These are phyloP conservation scores for Dichetophora obliterata DNA, from an alignment of 2,888 invertebrate genomes.

Conservation along the genomic window DNA sequence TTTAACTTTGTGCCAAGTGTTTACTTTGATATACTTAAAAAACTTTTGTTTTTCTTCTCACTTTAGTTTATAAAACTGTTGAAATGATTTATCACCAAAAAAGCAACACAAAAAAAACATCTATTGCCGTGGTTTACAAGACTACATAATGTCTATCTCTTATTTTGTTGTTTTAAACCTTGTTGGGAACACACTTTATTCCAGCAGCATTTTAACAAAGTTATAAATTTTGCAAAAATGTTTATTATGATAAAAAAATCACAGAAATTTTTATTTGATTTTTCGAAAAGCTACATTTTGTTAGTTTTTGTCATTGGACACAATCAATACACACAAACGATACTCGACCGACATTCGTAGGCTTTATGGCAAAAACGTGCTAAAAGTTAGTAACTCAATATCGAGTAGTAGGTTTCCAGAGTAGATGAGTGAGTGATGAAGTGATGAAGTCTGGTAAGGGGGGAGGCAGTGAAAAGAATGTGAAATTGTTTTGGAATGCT, in stretches of 20 bases:
- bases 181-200: constrained; percentile 6
- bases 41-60: too few species aligned
- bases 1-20: too few species aligned
- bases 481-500: too few species aligned
- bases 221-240: constrained; percentile 44
- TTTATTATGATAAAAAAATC: neutral
- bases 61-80: too few species aligned
- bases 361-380: constrained; percentile 28
- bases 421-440: constrained; percentile 5
- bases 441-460: neutral
- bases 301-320: too few species aligned
- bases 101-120: neutral
- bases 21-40: too few species aligned
- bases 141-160: neutral
- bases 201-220: constrained; percentile 44
- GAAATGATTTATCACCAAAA: constrained; percentile 45
- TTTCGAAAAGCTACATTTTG: neutral
- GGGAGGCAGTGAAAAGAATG: constrained; percentile 19
- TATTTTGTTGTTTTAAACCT: neutral
- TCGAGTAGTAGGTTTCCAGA: neutral
- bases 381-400: neutral
- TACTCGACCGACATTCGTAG: constrained; percentile 39
- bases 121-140: neutral
- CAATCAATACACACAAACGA: neutral
- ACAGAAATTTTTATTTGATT: neutral